phyloP scores from a whole-genome alignment of 1,140 invertebrate species.

The Arion vulgaris region DNA sequence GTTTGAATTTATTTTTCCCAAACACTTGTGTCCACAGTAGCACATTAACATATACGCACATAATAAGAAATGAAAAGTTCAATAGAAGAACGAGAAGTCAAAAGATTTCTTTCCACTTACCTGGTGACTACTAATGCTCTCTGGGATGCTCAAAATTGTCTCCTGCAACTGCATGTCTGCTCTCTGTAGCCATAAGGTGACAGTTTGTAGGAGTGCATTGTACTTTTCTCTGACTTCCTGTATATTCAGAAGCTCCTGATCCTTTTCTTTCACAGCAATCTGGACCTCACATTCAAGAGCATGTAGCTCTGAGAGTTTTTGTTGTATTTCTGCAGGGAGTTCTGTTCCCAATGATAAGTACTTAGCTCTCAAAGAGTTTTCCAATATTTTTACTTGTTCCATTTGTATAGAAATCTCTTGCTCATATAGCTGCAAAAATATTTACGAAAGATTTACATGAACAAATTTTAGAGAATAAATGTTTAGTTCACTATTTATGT shows the following conservation, averaged over 20 bases:
- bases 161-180: slow-evolving; percentile 58
- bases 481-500: too few relatives aligned
- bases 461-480: too few relatives aligned
- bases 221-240: slow-evolving; percentile 56
- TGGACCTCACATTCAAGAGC: slow-evolving; percentile 46
- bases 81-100: slow-evolving; percentile 2
- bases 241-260: slow-evolving; percentile 59
- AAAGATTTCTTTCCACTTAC: slow-evolving; percentile 44
- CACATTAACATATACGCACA: too few relatives aligned
- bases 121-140: slow-evolving; percentile 56
- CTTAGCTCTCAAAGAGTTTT: slow-evolving; percentile 52
- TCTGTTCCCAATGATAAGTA: slow-evolving; percentile 49
- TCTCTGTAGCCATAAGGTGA: slow-evolving; percentile 56
- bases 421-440: slow-evolving; percentile 50
- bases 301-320: slow-evolving; percentile 49
- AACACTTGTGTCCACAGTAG: too few relatives aligned
- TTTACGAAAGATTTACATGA: background rate
- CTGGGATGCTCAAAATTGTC: slow-evolving; percentile 52
- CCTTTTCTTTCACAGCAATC: slow-evolving; percentile 52
- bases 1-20: too few relatives aligned
- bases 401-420: slow-evolving; percentile 56
- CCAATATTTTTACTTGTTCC: slow-evolving; percentile 51
- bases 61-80: too few relatives aligned
- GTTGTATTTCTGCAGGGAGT: slow-evolving; percentile 49
- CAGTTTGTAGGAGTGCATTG: slow-evolving; percentile 45